A percentile compares a stretch with the other conserved stretches of the same genome.
These are phyloP conservation scores for Cotesia chilonis DNA, from an alignment of 1,140 invertebrate genomes.

Conservation along the genomic window DNA sequence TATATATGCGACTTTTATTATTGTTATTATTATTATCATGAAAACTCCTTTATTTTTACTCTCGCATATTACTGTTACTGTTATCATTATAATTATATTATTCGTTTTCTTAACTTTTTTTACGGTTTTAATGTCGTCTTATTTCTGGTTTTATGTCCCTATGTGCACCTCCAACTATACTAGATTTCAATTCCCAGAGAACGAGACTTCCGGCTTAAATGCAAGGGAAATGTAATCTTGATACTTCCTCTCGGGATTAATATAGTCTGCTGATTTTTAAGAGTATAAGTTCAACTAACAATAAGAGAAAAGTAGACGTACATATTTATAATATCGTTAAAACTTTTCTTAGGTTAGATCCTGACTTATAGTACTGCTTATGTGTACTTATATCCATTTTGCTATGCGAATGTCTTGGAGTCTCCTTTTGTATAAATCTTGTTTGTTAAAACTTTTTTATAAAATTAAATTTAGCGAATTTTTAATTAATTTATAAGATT, in stretches of 20 bases:
- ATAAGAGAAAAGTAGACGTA: conserved; percentile 8
- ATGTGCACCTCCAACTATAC: conserved; percentile 31
- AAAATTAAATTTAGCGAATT: too few relatives aligned
- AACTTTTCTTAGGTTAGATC: conserved; percentile 51
- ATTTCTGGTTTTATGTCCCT: conserved; percentile 35
- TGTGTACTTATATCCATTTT: too few relatives aligned
- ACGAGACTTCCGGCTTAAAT: conserved; percentile 46
- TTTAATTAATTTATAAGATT: too few relatives aligned
- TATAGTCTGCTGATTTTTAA: conserved; percentile 25
- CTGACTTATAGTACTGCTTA: background rate
- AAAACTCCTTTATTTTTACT: too few relatives aligned
- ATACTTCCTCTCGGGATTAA: conserved; percentile 32
- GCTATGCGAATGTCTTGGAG: too few relatives aligned
- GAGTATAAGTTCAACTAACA: background rate
- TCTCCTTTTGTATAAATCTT: too few relatives aligned
- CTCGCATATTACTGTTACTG: conserved; percentile 24
- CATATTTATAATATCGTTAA: conserved; percentile 48
- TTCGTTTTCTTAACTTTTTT: conserved; percentile 26
- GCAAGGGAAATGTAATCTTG: conserved; percentile 41
- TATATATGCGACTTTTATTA: background rate
- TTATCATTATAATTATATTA: background rate
- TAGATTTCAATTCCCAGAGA: conserved; percentile 51
- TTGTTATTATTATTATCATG: too few relatives aligned
- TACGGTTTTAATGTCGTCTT: conserved; percentile 29
- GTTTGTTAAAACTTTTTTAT: too few relatives aligned